Evolutionary conservation across 2,113 vertebrate species (phyloP).

Genomic region (Seriola aureovittata): DNA sequence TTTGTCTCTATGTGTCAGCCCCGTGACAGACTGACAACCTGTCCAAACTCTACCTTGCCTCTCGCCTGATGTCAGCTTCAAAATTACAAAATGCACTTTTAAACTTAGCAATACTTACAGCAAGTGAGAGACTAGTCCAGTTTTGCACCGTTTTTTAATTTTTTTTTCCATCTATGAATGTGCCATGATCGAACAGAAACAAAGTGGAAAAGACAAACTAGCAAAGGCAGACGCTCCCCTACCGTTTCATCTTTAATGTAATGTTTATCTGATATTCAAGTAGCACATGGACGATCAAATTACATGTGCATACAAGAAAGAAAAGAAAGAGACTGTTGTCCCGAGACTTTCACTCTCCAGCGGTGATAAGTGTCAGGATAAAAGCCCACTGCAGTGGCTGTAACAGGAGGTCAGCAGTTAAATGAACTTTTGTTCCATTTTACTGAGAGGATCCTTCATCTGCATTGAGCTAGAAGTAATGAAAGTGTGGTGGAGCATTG

Average conservation of each 20-base stretch:
- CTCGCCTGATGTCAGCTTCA: too few species aligned
- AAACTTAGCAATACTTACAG: background rate
- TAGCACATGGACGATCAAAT: background rate
- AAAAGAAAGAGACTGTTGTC: background rate
- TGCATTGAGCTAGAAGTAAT: constrained; percentile 76
- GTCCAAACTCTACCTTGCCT: too few species aligned
- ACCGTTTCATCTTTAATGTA: background rate
- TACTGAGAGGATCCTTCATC: constrained; percentile 69
- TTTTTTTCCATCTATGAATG: background rate
- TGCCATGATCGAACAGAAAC: background rate
- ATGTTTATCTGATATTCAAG: background rate
- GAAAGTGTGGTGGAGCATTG: constrained; percentile 74
- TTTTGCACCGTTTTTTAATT: background rate
- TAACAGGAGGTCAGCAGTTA: constrained; percentile 83
- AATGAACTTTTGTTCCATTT: constrained; percentile 75
- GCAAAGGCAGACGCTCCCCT: background rate
- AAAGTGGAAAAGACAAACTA: background rate
- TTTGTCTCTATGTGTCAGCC: too few species aligned
- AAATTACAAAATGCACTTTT: too few species aligned
- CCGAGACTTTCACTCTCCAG: background rate
- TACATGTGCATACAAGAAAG: background rate
- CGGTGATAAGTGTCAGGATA: constrained; percentile 28
- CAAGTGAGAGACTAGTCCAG: background rate
- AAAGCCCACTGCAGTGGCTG: constrained; percentile 46
- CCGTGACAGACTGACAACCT: too few species aligned